A percentile compares a stretch with the other conserved stretches of the same genome.
These are phyloP conservation scores for Gephyroberyx darwinii DNA, from an alignment of 2,797 vertebrate species.

Conservation along the genomic window DNA sequence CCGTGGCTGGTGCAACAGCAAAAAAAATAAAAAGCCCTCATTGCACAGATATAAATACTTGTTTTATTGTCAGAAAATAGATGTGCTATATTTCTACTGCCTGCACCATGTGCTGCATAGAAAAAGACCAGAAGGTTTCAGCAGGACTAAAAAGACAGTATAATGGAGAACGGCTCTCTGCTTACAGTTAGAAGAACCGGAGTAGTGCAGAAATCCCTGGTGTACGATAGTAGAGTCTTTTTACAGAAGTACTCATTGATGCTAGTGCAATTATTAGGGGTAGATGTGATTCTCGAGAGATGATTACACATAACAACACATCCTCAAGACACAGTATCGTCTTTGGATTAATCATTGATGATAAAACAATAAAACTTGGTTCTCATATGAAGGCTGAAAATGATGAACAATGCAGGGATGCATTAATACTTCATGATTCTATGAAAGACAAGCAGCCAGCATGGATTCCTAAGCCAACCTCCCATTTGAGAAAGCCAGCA, in stretches of 20 bases:
- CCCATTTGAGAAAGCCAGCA: conserved; percentile 40
- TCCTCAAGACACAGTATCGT: neutral
- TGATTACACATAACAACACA: conserved; percentile 5
- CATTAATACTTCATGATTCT: conserved; percentile 44
- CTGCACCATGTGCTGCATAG: conserved; percentile 35
- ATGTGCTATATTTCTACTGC: conserved; percentile 28
- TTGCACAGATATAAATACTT: conserved; percentile 69
- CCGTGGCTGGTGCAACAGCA: conserved; percentile 49
- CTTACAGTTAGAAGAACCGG: conserved; percentile 16
- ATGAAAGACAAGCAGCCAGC: conserved; percentile 45
- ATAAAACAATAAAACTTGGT: conserved; percentile 21
- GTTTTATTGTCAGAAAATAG: conserved; percentile 70
- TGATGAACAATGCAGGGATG: conserved; percentile 22
- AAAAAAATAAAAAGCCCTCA: conserved; percentile 56
- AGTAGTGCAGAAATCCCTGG: conserved; percentile 35
- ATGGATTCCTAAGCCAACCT: conserved; percentile 34
- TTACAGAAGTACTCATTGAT: conserved; percentile 47
- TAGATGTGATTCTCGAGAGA: conserved; percentile 4
- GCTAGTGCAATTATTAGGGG: conserved; percentile 34
- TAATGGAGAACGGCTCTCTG: conserved; percentile 18
- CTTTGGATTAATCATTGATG: conserved; percentile 30
- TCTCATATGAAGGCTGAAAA: conserved; percentile 19
- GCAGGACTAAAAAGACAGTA: conserved; percentile 24
- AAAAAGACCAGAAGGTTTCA: conserved; percentile 46
- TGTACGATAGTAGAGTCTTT: conserved; percentile 33